These are phyloP conservation scores for Melipona quadrifasciata DNA, from an alignment of 1,140 invertebrate species.

Conservation along the genomic window DNA sequence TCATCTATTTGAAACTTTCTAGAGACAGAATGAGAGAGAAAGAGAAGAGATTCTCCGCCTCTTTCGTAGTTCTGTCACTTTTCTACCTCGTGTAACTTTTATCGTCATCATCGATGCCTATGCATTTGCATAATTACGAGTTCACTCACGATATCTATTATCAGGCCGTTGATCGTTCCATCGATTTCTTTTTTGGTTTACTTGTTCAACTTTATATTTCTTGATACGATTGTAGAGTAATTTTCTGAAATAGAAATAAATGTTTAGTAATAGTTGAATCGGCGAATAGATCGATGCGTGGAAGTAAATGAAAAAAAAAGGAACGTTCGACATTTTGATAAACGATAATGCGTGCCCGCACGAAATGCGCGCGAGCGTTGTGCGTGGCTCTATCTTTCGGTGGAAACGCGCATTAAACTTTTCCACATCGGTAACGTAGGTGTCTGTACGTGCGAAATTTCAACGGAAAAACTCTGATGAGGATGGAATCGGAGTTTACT, in stretches of 20 bases:
- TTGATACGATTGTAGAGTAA: too few relatives aligned
- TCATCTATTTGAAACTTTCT: constrained; percentile 28
- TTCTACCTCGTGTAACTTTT: not conserved
- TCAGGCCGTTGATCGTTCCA: not conserved
- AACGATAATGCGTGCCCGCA: constrained; percentile 6
- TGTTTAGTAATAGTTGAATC: not conserved
- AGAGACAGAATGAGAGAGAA: not conserved
- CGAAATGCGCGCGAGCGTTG: constrained; percentile 24
- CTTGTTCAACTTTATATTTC: too few relatives aligned
- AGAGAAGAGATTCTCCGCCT: not conserved
- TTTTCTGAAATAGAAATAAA: not conserved
- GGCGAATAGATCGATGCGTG: not conserved
- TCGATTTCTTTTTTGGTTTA: too few relatives aligned
- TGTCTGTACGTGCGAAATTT: constrained; percentile 18
- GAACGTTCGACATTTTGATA: not conserved
- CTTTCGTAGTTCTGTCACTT: not conserved
- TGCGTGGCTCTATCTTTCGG: constrained; percentile 78
- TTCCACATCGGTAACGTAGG: constrained; percentile 69
- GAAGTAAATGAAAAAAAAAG: not conserved
- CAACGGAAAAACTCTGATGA: constrained; percentile 45
- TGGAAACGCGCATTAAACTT: constrained; percentile 50
- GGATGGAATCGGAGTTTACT: not conserved
- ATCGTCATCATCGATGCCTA: not conserved
- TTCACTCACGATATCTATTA: not conserved
- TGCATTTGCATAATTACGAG: not conserved